A percentile compares a stretch with the other conserved stretches of the same genome.
phyloP scores from a whole-genome alignment of 2,888 invertebrate genomes.

The Callyntrura guangdongensis region DNA sequence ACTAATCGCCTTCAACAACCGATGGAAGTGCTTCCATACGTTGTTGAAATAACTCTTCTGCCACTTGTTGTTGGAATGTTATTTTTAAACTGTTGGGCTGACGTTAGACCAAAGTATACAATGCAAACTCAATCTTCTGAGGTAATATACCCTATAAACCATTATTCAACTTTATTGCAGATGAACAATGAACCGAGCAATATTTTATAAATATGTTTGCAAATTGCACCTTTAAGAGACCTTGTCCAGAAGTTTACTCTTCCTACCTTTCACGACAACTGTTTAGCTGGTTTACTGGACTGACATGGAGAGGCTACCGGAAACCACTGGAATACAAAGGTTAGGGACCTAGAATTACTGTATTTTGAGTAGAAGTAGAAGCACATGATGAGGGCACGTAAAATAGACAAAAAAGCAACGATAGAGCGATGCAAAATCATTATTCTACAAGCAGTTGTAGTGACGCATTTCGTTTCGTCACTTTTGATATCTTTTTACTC shows the following conservation, averaged over 20 bases:
- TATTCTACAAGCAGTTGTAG: too few species aligned
- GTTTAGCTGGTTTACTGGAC: slow-evolving; percentile 96
- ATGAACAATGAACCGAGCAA: too few species aligned
- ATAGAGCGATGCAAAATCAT: too few species aligned
- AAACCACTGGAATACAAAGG: slow-evolving; percentile 91
- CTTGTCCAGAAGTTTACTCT: slow-evolving; percentile 94
- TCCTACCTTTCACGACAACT: slow-evolving; percentile 95
- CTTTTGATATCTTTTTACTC: too few species aligned
- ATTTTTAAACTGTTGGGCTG: slow-evolving; percentile 93
- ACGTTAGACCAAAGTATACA: slow-evolving; percentile 87
- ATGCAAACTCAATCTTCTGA: slow-evolving; percentile 67
- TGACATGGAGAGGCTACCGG: slow-evolving; percentile 94
- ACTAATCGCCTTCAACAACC: slow-evolving; percentile 51
- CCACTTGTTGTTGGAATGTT: slow-evolving; percentile 90
- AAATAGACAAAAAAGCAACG: too few species aligned
- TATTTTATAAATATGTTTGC: too few species aligned
- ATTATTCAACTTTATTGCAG: too few species aligned
- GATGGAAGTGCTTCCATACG: slow-evolving; percentile 86
- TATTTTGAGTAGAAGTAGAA: too few species aligned
- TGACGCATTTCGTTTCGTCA: too few species aligned
- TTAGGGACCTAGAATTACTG: too few species aligned
- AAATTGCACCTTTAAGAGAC: slow-evolving; percentile 88
- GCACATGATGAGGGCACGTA: too few species aligned
- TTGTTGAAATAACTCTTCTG: slow-evolving; percentile 93
- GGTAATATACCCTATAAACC: too few species aligned